Conservation (phyloP, 2,888 invertebrate species). For the Julus scandinavius region DNA sequence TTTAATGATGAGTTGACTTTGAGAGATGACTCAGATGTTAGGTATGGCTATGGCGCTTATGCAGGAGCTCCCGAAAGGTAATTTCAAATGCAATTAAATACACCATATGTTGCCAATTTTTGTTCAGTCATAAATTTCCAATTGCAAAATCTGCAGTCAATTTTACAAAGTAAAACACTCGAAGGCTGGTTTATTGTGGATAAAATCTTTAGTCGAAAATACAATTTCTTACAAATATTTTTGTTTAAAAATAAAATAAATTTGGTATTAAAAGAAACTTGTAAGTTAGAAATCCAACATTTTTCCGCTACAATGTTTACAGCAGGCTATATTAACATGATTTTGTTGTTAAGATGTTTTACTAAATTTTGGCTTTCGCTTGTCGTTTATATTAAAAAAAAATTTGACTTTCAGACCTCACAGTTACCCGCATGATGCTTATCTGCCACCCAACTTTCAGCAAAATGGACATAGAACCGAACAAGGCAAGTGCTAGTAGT, state of each 20-base stretch:
- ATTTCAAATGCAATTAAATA: not conserved
- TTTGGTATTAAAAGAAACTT: too few species aligned
- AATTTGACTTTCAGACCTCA: constrained; percentile 49
- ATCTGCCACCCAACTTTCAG: constrained; percentile 4
- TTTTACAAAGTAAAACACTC: too few species aligned
- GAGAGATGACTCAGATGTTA: not conserved
- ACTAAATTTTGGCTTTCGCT: not conserved
- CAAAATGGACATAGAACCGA: not conserved
- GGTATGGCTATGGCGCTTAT: not conserved
- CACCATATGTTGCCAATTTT: not conserved
- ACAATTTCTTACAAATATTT: too few species aligned
- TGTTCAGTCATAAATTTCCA: too few species aligned
- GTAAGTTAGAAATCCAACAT: too few species aligned
- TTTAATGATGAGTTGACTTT: not conserved
- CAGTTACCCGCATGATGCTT: constrained; percentile 49
- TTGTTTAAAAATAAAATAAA: too few species aligned
- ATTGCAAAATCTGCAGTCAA: too few species aligned
- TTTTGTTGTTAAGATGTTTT: not conserved
- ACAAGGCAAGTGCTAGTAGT: not conserved
- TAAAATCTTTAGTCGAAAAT: too few species aligned
- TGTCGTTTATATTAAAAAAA: too few species aligned
- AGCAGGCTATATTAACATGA: too few species aligned
- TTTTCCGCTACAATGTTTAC: too few species aligned
- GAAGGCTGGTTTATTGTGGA: too few species aligned
- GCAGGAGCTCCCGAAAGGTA: not conserved